phyloP scores from a whole-genome alignment of 2,888 invertebrate species.

The Zhuqinia jingwanae region DNA sequence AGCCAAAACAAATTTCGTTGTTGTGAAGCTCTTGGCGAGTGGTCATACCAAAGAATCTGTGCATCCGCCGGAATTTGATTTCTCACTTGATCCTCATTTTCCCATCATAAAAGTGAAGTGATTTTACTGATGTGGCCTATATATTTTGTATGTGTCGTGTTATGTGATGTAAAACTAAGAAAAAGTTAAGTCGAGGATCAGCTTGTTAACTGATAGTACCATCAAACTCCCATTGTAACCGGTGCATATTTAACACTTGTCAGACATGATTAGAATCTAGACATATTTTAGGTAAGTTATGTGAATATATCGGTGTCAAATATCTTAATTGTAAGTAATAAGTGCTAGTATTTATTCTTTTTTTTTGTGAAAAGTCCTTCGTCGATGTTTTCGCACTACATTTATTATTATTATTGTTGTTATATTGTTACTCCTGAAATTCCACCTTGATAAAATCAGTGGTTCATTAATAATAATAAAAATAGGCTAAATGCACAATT shows the following conservation, averaged over 20 bases:
- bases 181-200: background rate
- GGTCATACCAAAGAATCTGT: constrained; percentile 95
- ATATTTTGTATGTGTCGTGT: constrained; percentile 5
- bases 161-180: constrained; percentile 19
- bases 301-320: constrained; percentile 43
- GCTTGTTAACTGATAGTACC: background rate
- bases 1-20: constrained; percentile 97
- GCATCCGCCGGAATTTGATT: constrained; percentile 94
- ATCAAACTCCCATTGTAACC: constrained; percentile 32
- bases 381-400: too few species aligned
- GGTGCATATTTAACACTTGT: constrained; percentile 61
- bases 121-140: constrained; percentile 36
- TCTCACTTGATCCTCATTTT: constrained; percentile 93
- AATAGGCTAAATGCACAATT: too few species aligned
- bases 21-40: constrained; percentile 93
- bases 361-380: too few species aligned
- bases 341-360: too few species aligned
- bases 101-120: constrained; percentile 89
- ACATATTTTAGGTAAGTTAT: constrained; percentile 3
- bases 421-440: too few species aligned
- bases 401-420: too few species aligned
- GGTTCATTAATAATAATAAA: too few species aligned
- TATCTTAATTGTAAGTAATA: background rate
- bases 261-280: constrained; percentile 3
- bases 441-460: too few species aligned